Base-by-base conservation (phyloP, 1,140 invertebrate species). In the Zophobas morio region DNA sequence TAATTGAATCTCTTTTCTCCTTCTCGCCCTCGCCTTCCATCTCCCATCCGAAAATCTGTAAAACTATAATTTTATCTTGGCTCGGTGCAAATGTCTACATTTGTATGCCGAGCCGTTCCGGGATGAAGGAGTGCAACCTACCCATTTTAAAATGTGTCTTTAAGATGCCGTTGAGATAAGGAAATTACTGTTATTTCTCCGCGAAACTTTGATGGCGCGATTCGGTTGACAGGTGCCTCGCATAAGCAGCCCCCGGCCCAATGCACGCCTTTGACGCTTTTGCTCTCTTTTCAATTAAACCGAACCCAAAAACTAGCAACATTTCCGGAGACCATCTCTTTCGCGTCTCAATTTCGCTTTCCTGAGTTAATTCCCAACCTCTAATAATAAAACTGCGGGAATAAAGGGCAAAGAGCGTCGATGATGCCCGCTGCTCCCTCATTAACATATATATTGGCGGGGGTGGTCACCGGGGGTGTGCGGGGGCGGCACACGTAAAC, bases 401-500 rank as follows among this genome's bases (percentile, higher is more conserved):
- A 20, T 20, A 20, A 20, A 20, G 20, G 20, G 20, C 20, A 20
- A 20, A 20, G 20, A 20, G 20, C 20, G 20, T 0, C 20, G 20
- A n/a, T 0, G 20, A 60, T 60, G 33, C 57, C 49, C 47, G 36
- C 42, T 72, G 73, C 39, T 33, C 36, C 32, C 72, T 42, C 40
- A 78, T 78, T 78, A 78, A 78, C 77, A 78, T 78, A 78, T 78
- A 78, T 75, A 78, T 78, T 78, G 71, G 37, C 39, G 33, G 49
- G 3, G 54, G 34, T 36, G 47, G 46, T 34, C 35, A 36, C 36
- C 39, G 47, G 49, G 40, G 33, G 71, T 73, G 54, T 73, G 49
- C 71, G 72, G 78, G 77, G 78, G 79, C 80, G 74, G 76, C 80
- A 66, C 82, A 80, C 79, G 81, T 82, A 83, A 82, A 82, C 78